Evolutionary conservation across 1,140 invertebrate genomes (phyloP).

Genomic region (Ooceraea biroi): DNA sequence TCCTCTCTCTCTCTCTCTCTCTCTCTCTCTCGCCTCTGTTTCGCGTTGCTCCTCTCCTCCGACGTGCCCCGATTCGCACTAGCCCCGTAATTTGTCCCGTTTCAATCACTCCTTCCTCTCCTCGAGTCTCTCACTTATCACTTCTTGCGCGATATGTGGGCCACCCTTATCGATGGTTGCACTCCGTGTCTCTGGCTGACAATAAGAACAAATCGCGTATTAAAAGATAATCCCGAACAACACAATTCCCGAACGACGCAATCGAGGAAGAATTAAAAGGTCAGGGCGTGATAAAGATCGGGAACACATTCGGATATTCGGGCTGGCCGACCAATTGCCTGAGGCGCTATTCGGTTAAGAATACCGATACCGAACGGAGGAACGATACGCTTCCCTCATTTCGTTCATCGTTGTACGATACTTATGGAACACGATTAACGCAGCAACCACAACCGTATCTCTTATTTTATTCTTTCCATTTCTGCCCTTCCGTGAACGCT

Average conservation of each 20-base stretch:
- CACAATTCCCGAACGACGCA: conserved; percentile 5
- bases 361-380: conserved; percentile 7
- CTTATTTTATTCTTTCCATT: background rate
- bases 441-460: conserved; percentile 16
- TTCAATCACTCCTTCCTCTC: conserved; percentile 38
- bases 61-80: conserved; percentile 12
- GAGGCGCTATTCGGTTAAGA: conserved; percentile 28
- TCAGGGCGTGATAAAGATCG: conserved; percentile 41
- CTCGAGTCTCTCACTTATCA: conserved; percentile 39
- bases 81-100: conserved; percentile 40
- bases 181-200: background rate
- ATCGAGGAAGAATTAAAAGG: conserved; percentile 43
- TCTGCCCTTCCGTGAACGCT: background rate
- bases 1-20: background rate
- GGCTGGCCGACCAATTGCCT: conserved; percentile 36
- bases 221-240: conserved; percentile 17
- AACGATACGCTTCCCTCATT: conserved; percentile 30
- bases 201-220: conserved; percentile 12
- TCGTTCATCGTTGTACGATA: conserved; percentile 29
- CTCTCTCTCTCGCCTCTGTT: conserved; percentile 6
- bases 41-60: conserved; percentile 19
- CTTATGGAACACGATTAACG: conserved; percentile 20
- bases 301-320: conserved; percentile 32
- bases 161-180: conserved; percentile 17
- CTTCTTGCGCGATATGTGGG: background rate